Percentiles rank a stretch among this genome's conserved stretches.
Conservation (phyloP, 2,797 vertebrate genomes). For the Rhynchonycteris naso region DNA sequence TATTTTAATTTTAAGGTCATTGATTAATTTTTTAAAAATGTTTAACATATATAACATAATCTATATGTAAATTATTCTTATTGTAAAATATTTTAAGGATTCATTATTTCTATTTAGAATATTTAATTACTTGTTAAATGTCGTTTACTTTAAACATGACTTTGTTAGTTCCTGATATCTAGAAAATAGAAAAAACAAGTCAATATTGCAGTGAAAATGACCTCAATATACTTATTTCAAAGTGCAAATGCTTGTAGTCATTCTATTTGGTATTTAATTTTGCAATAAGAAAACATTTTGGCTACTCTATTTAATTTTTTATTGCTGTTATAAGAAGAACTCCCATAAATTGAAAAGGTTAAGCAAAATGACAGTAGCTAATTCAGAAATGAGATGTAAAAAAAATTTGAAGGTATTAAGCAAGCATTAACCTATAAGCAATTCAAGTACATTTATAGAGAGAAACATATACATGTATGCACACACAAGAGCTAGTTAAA, state of each 20-base stretch:
- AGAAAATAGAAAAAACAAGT: constrained; percentile 30
- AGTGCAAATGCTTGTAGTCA: constrained; percentile 10
- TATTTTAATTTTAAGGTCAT: not conserved
- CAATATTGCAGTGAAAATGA: constrained; percentile 44
- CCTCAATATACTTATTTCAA: constrained; percentile 51
- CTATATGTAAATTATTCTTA: not conserved
- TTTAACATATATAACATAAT: not conserved
- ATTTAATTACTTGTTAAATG: not conserved
- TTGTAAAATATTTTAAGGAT: not conserved
- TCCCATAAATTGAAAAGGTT: constrained; percentile 86
- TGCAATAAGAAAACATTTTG: constrained; percentile 63
- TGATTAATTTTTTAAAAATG: not conserved
- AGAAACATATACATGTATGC: constrained; percentile 34
- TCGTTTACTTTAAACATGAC: not conserved
- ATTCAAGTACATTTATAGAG: constrained; percentile 77
- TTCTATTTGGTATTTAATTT: constrained; percentile 66
- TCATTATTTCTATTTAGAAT: not conserved
- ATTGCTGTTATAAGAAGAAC: constrained; percentile 79
- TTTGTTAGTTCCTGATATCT: not conserved
- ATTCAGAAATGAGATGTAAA: constrained; percentile 84
- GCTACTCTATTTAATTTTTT: constrained; percentile 66
- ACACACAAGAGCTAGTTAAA: constrained; percentile 76
- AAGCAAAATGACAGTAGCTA: constrained; percentile 84
- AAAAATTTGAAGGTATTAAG: constrained; percentile 80
- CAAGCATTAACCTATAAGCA: constrained; percentile 83